These are phyloP conservation scores for Poecilia wingei DNA, from an alignment of 2,797 vertebrate genomes.

Conservation along the genomic window DNA sequence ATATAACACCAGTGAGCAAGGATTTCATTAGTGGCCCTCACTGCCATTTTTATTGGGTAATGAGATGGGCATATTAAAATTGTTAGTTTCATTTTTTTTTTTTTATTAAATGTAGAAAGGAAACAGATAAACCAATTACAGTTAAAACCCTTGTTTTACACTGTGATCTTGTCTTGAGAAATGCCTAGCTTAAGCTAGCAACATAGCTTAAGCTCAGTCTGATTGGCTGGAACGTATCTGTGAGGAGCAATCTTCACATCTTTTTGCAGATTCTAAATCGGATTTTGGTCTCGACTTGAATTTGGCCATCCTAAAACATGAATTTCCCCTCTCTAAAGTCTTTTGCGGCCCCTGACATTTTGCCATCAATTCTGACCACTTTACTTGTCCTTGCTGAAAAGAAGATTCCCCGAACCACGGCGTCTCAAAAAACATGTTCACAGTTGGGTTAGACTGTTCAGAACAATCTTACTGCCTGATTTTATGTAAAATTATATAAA, in stretches of 20 bases:
- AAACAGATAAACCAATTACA: not conserved
- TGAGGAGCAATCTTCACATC: not conserved
- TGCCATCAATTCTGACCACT: not conserved
- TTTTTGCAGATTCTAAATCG: not conserved
- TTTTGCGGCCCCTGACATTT: not conserved
- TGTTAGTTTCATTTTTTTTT: not conserved
- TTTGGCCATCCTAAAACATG: not conserved
- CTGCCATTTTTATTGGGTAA: constrained; percentile 40
- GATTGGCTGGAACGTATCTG: not conserved
- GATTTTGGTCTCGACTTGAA: not conserved
- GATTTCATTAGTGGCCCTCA: constrained; percentile 43
- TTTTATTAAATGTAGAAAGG: too few relatives aligned
- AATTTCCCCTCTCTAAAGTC: not conserved
- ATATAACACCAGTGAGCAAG: constrained; percentile 54
- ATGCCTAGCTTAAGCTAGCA: not conserved
- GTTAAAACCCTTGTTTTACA: not conserved
- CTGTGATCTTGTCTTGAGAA: not conserved
- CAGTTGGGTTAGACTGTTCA: not conserved
- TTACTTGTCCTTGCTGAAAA: not conserved
- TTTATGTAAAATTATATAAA: not conserved
- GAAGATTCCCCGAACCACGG: not conserved
- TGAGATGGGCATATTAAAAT: not conserved
- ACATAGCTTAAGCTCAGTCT: not conserved
- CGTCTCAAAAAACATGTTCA: not conserved
- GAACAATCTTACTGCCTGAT: not conserved